phyloP scores from a whole-genome alignment of 2,888 invertebrate genomes.

The Trichogramma dendrolimi region DNA sequence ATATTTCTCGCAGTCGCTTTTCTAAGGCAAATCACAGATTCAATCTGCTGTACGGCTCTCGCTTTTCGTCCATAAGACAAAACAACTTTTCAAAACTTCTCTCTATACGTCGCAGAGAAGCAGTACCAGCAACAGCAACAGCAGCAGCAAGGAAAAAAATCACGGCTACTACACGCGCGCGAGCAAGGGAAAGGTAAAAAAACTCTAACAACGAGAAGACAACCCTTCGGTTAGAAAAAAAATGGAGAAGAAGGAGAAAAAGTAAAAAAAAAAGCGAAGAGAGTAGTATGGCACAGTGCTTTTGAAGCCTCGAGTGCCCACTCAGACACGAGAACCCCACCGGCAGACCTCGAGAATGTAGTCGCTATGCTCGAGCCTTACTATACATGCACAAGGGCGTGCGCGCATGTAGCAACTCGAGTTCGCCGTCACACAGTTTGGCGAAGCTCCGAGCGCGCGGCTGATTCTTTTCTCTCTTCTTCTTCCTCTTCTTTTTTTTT shows the following conservation, averaged over 20 bases:
- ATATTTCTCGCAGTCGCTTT: no score
- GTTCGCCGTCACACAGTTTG: background rate
- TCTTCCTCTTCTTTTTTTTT: background rate
- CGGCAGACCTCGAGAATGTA: conserved; percentile 14
- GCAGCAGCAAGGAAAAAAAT: no score
- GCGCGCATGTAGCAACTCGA: background rate
- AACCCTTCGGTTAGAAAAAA: background rate
- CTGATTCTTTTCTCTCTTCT: background rate
- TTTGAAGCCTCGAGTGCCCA: conserved; percentile 34
- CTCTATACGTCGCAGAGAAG: no score
- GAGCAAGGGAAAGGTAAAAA: conserved; percentile 2
- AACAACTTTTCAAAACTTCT: no score
- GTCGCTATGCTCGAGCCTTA: conserved; percentile 13
- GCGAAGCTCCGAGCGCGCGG: background rate
- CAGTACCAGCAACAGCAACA: no score
- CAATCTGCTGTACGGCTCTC: no score
- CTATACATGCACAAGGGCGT: conserved; percentile 11
- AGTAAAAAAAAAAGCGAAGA: background rate
- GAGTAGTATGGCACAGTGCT: conserved; percentile 25
- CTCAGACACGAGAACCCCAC: conserved; percentile 33
- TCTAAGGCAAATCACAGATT: no score
- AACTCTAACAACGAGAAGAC: background rate
- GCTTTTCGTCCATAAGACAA: no score
- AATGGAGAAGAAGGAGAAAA: background rate
- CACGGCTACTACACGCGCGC: conserved; percentile 16